A percentile compares a stretch with the other conserved stretches of the same genome.
phyloP scores from a whole-genome alignment of 2,113 vertebrate genomes.

The Neogobius melanostomus region DNA sequence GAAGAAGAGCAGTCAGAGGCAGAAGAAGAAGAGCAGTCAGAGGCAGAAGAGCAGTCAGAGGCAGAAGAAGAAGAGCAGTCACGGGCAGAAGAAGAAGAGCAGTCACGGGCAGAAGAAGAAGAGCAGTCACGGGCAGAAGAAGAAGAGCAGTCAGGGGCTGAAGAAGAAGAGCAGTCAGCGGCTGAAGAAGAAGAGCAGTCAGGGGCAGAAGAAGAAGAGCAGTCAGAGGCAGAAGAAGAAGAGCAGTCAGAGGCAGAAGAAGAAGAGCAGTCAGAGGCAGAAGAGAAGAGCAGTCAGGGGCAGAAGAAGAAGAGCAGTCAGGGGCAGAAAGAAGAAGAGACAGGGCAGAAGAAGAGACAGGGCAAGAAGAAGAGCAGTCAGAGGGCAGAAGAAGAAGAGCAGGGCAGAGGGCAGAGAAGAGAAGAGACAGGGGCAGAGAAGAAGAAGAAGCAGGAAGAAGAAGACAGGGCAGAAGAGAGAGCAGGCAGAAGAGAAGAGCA shows the following conservation, averaged over 20 bases:
- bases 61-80: not conserved
- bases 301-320: not conserved
- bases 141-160: too few species aligned
- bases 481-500: not conserved
- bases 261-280: not conserved
- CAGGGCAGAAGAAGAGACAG: not conserved
- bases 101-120: too few species aligned
- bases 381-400: too few species aligned
- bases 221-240: not conserved
- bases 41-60: too few species aligned
- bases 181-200: not conserved
- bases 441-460: not conserved
- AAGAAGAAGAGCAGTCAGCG: not conserved
- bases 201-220: not conserved
- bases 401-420: too few species aligned
- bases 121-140: too few species aligned
- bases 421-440: too few species aligned
- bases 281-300: not conserved
- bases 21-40: not conserved
- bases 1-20: not conserved
- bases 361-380: too few species aligned
- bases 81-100: too few species aligned
- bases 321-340: not conserved
- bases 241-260: not conserved
- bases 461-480: too few species aligned